These are phyloP conservation scores for Entomyzon cyanotis DNA, from an alignment of 2,113 vertebrate genomes.

Conservation along the genomic window DNA sequence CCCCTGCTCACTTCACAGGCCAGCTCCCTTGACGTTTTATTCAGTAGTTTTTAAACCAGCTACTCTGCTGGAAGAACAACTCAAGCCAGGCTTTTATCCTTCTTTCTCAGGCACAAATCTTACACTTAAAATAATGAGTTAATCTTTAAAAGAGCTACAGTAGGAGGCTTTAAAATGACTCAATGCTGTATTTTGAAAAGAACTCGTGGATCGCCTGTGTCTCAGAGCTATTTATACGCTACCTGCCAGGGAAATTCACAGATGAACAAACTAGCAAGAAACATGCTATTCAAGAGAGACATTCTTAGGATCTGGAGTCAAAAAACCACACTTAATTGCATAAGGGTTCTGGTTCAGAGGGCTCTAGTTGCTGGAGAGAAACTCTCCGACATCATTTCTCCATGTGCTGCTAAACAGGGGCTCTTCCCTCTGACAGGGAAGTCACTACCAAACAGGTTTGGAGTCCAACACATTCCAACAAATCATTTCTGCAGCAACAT, in stretches of 20 bases:
- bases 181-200: conserved; percentile 64
- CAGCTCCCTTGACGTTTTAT: background rate
- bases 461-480: background rate
- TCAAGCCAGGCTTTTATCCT: background rate
- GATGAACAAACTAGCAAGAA: conserved; percentile 36
- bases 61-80: background rate
- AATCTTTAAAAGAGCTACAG: conserved; percentile 46
- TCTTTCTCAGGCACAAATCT: background rate
- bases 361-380: background rate
- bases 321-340: background rate
- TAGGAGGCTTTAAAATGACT: conserved; percentile 70
- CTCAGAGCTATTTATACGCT: conserved; percentile 66
- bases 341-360: background rate
- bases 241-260: conserved; percentile 66
- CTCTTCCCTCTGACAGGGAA: background rate
- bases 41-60: background rate
- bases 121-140: conserved; percentile 47
- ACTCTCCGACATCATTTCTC: background rate
- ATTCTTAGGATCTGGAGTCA: background rate
- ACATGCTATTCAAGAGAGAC: conserved; percentile 12
- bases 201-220: conserved; percentile 54
- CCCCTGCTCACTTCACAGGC: background rate
- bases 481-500: background rate
- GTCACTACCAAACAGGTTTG: background rate
- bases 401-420: background rate